Base-by-base conservation (phyloP, 1,140 invertebrate species). In the Polypedilum vanderplanki region DNA sequence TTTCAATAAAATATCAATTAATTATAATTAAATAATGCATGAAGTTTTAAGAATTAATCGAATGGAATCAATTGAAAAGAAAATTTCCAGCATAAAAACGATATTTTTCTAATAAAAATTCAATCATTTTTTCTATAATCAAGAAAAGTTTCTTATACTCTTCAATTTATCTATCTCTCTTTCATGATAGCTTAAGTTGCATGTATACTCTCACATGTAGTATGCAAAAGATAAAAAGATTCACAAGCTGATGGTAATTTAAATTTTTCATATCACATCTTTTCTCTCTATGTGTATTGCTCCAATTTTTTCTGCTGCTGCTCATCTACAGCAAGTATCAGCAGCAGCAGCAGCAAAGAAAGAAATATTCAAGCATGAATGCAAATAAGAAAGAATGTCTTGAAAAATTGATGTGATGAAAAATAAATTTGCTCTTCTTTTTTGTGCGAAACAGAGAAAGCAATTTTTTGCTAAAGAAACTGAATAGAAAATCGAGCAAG, bases 371-470 rank as follows among this genome's bases (percentile, higher is more conserved):
- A 57, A 57, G 46, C 46, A 57, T 57, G 46, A 57, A 57, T 57
- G 46, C 46, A 57, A 57, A 57, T 57, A 57, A 57, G 46, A 57
- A 57, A 57, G n/a, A 57, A n/a, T 57, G 46, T 57, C 46, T 57
- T 57, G n/a, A 57, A 46, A 57, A 57, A 57, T 57, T 57, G 46
- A 57, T 57, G 46, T 57, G 46, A 57, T 57, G 12, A 57, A n/a
- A 15, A 57, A 57, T n/a, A 57, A 57, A 12, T 57, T 57, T 57
- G 46, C 46, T 57, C 15, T 57, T 12, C 8, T 57, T 12, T 57
- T 4, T 15, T 57, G 24, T 33, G 24, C 24, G 24, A 33, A 5
- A 33, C 24, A 33, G 24, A 33, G 24, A 33, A 33, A 33, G 24
- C 24, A 33, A 33, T 3, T 33, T 33, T 33, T 33, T 33, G 24